These are phyloP conservation scores for Typhlichthys subterraneus DNA, from an alignment of 2,797 vertebrate genomes.

Conservation along the genomic window DNA sequence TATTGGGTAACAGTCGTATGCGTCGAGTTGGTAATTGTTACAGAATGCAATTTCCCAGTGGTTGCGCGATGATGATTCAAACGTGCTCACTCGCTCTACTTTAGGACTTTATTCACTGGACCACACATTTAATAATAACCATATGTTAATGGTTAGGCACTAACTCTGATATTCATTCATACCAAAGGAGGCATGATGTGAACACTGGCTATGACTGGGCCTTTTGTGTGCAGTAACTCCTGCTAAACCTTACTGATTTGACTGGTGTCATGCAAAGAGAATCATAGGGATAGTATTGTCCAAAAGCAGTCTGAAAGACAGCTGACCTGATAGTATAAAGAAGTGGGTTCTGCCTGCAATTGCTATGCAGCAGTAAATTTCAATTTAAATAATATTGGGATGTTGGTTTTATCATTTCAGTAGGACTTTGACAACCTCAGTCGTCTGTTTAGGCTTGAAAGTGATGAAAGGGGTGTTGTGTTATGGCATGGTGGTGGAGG, in stretches of 20 bases:
- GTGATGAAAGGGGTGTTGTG: no score
- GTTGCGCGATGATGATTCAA: slow-evolving; percentile 46
- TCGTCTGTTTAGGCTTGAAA: slow-evolving; percentile 32
- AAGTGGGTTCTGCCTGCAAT: slow-evolving; percentile 21
- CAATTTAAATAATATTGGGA: neutral
- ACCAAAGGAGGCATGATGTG: neutral
- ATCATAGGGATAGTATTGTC: neutral
- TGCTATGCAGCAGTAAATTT: slow-evolving; percentile 10
- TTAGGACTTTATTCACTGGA: no score
- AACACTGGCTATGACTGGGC: slow-evolving; percentile 7
- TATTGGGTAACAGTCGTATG: slow-evolving; percentile 69
- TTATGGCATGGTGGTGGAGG: no score
- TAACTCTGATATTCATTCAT: no score
- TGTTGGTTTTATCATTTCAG: slow-evolving; percentile 49
- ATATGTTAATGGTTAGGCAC: no score
- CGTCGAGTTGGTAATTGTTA: slow-evolving; percentile 13
- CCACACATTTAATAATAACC: no score
- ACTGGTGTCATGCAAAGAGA: neutral
- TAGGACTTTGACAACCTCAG: slow-evolving; percentile 26
- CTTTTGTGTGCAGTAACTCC: neutral
- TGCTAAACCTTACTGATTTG: neutral
- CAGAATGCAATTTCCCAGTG: slow-evolving; percentile 44
- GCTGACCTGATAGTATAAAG: slow-evolving; percentile 6
- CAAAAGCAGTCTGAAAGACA: slow-evolving; percentile 2
- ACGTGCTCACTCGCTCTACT: no score